These are phyloP conservation scores for Tipula helvola DNA, from an alignment of 2,888 invertebrate species.

Conservation along the genomic window DNA sequence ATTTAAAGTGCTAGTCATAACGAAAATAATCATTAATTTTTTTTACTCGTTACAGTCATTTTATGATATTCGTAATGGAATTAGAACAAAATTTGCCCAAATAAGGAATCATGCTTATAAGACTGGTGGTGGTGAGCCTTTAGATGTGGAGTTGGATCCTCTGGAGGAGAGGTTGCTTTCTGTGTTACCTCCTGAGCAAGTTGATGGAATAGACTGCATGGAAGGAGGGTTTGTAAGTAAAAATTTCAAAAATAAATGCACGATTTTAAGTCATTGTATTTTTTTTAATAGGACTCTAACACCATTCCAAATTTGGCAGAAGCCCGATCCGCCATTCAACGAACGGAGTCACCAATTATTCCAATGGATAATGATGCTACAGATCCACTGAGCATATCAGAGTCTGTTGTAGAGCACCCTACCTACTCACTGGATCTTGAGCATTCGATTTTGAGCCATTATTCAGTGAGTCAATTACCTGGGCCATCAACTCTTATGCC, in stretches of 20 bases:
- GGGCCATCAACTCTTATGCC: not conserved
- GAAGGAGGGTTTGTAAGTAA: not conserved
- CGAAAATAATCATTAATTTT: too few relatives aligned
- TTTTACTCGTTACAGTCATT: too few relatives aligned
- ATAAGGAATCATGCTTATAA: not conserved
- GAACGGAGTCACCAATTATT: too few relatives aligned
- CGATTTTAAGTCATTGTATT: too few relatives aligned
- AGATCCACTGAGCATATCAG: not conserved
- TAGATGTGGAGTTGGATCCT: not conserved
- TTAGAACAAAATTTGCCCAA: not conserved
- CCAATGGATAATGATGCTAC: not conserved
- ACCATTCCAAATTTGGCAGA: not conserved
- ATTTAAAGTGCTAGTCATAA: not conserved
- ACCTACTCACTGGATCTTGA: too few relatives aligned
- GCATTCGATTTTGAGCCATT: too few relatives aligned
- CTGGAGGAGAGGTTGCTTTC: not conserved
- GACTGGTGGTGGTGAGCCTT: not conserved
- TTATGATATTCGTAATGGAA: not conserved
- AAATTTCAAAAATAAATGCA: too few relatives aligned
- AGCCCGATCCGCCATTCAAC: not conserved
- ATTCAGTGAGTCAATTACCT: not conserved
- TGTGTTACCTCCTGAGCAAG: not conserved
- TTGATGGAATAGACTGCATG: not conserved
- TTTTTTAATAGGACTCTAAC: not conserved
- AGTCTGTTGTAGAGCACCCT: not conserved